Evolutionary conservation across 2,797 vertebrate species (phyloP).

Genomic region (Melanotaenia boesemani): DNA sequence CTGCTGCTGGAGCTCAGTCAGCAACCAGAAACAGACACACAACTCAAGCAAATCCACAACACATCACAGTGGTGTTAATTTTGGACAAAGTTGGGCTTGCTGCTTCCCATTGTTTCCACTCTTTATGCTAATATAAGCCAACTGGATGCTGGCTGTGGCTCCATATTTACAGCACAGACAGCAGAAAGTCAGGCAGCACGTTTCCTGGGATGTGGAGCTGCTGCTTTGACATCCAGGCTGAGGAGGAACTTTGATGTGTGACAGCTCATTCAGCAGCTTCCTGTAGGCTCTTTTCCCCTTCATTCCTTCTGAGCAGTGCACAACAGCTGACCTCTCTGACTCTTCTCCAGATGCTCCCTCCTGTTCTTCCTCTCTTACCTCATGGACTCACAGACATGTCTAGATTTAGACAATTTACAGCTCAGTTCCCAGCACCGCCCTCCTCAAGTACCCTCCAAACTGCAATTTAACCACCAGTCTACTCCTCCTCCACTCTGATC

Average conservation of each 20-base stretch:
- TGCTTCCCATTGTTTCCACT: no score
- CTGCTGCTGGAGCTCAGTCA: neutral
- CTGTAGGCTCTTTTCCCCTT: neutral
- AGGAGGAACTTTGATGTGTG: neutral
- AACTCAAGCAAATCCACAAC: neutral
- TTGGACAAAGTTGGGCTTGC: neutral
- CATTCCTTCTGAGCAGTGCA: neutral
- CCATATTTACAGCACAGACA: neutral
- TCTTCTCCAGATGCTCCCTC: neutral
- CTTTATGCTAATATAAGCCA: no score
- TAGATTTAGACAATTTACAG: neutral
- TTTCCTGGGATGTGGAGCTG: no score
- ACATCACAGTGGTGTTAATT: neutral
- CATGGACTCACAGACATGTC: neutral
- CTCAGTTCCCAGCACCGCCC: neutral
- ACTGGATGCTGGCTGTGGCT: neutral
- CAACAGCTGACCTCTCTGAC: neutral
- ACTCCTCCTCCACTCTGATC: neutral
- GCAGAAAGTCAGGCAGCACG: no score
- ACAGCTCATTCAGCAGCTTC: neutral
- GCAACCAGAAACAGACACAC: neutral
- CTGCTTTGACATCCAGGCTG: no score
- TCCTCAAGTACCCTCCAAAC: constrained; percentile 1
- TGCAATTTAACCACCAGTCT: neutral
- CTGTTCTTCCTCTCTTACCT: neutral